Base-by-base conservation (phyloP, 2,113 vertebrate species). In the Fulica atra region DNA sequence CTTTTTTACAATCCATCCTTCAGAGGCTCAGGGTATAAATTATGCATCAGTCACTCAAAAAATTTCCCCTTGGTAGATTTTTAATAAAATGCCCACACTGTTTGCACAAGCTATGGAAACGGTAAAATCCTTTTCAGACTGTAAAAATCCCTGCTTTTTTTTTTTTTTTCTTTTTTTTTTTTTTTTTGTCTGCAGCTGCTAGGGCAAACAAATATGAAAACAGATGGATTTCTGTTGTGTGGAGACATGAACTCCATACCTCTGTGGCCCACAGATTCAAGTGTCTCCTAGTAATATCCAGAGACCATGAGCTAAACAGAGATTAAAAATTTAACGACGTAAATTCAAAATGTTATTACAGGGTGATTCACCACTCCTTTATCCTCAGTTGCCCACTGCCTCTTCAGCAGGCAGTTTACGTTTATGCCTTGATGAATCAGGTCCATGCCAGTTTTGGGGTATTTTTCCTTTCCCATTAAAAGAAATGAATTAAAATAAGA, bases 21-120 rank as follows among this genome's bases (percentile, higher is more conserved):
- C 86, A 92, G 95, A 96, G 95, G 63, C 53, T 77, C 64, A 38
- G 86, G 14, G 12, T 81, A 96, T 97, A 96, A 97, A 97, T 97
- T 96, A 97, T 97, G 91, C 78, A 96, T 93, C 85, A 96, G 66
- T 92, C 86, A 77, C 86, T 95, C 95, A 84, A 96, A 92, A 96
- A 95, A 26, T 81, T 95, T 97, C 68, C 92, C 71, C 94, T 81
- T 92, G 77, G 86, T 92, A 91, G 88, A 44, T 83, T 96, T 96
- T 95, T 95, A 95, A 95, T 89, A 92, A 94, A 93, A 57, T 93
- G 78, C 51, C 56, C 23, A 1, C 63, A 56, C 89, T 92, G 29
- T 92, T 95, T 93, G 72, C 33, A 79, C 66, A 89, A 81, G 40
- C 65, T 31, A n/a, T 92, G 74, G 56, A 92, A 95, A 89, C 53